Conservation (phyloP, 2,113 vertebrate species). For the Chamaea fasciata region DNA sequence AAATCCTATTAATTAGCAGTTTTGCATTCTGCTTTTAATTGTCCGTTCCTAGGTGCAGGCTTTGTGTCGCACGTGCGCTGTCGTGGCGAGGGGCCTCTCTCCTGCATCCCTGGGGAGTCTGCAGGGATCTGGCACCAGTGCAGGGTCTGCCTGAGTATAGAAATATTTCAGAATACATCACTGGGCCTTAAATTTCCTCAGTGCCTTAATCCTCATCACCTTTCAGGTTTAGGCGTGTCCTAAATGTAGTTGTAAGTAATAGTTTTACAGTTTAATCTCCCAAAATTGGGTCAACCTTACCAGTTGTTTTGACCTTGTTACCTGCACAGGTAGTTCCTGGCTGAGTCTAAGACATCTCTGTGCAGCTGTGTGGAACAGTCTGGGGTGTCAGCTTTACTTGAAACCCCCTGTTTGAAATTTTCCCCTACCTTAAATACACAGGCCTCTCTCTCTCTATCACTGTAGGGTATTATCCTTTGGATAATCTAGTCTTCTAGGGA, state of each 20-base stretch:
- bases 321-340: not conserved
- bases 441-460: not conserved
- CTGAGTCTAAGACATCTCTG: not conserved
- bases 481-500: not conserved
- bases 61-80: not conserved
- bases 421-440: not conserved
- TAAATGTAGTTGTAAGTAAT: not conserved
- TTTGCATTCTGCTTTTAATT: not conserved
- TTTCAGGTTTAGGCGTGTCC: not conserved
- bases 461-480: not conserved
- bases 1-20: not conserved
- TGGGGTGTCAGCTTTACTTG: not conserved
- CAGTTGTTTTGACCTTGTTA: slow-evolving; percentile 19
- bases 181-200: not conserved
- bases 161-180: not conserved
- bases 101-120: not conserved
- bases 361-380: not conserved
- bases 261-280: slow-evolving; percentile 9
- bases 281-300: not conserved
- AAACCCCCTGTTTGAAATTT: not conserved
- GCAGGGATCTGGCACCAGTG: not conserved
- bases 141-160: not conserved
- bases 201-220: not conserved
- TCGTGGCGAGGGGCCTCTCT: not conserved
- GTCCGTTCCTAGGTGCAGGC: not conserved